Evolutionary conservation across 1,140 invertebrate genomes (phyloP).

Genomic region (Formica selysi): DNA sequence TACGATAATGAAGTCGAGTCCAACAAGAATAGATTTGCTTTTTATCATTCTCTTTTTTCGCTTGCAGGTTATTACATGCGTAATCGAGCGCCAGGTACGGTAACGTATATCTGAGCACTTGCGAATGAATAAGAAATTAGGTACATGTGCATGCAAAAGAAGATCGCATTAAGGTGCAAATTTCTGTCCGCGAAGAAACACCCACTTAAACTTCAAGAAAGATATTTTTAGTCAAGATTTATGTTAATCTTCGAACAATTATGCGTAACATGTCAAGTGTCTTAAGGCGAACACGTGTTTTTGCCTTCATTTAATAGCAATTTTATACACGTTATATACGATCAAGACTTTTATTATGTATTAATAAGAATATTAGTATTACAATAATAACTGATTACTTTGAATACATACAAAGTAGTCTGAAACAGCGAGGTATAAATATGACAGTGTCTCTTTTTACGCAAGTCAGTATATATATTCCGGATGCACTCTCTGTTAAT

Average conservation of each 20-base stretch:
- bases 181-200: slow-evolving; percentile 41
- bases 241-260: slow-evolving; percentile 49
- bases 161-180: slow-evolving; percentile 59
- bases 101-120: slow-evolving; percentile 43
- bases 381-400: slow-evolving; percentile 24
- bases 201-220: slow-evolving; percentile 40
- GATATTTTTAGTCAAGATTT: slow-evolving; percentile 57
- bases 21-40: slow-evolving; percentile 29
- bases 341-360: slow-evolving; percentile 5
- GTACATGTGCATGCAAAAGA: slow-evolving; percentile 53
- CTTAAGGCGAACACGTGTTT: slow-evolving; percentile 38
- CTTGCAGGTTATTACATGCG: slow-evolving; percentile 42
- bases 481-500: slow-evolving; percentile 51
- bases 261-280: slow-evolving; percentile 35
- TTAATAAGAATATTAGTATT: slow-evolving; percentile 44
- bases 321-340: slow-evolving; percentile 26
- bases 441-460: not conserved
- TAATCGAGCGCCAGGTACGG: slow-evolving; percentile 51
- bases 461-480: not conserved
- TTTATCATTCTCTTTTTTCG: slow-evolving; percentile 26
- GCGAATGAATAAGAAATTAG: slow-evolving; percentile 63
- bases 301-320: slow-evolving; percentile 40
- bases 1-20: not conserved
- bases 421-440: not conserved
- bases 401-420: not conserved